Conservation (phyloP, 2,797 vertebrate species). For the Crax fasciolata region DNA sequence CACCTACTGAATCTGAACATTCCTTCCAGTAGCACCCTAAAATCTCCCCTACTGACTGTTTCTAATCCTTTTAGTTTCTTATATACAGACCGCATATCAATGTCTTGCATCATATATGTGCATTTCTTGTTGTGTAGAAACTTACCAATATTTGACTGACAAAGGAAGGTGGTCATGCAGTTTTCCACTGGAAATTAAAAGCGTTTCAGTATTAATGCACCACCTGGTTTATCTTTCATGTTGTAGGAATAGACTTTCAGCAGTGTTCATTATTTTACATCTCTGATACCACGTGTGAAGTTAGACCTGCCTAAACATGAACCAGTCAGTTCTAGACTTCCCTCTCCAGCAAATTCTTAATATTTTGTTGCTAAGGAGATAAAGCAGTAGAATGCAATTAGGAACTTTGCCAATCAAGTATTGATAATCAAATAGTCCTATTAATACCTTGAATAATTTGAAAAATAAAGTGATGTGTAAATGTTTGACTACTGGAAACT, state of each 20-base stretch:
- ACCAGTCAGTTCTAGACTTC: background rate
- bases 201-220: background rate
- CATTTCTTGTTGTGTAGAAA: background rate
- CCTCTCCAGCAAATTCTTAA: background rate
- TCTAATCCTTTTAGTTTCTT: background rate
- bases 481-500: background rate
- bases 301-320: background rate
- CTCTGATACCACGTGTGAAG: background rate
- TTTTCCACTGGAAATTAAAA: background rate
- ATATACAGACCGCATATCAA: background rate
- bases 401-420: background rate
- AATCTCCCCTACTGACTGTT: background rate
- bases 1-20: slow-evolving; percentile 54
- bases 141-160: background rate
- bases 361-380: background rate
- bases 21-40: background rate
- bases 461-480: background rate
- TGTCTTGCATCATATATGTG: background rate
- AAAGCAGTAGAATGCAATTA: background rate
- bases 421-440: background rate
- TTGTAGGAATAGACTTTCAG: background rate
- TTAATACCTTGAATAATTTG: background rate
- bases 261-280: background rate
- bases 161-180: background rate
- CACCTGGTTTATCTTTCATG: background rate